Percentiles rank a stretch among this genome's conserved stretches.
Conservation (phyloP, 2,888 invertebrate genomes). For the Carcina quercana region DNA sequence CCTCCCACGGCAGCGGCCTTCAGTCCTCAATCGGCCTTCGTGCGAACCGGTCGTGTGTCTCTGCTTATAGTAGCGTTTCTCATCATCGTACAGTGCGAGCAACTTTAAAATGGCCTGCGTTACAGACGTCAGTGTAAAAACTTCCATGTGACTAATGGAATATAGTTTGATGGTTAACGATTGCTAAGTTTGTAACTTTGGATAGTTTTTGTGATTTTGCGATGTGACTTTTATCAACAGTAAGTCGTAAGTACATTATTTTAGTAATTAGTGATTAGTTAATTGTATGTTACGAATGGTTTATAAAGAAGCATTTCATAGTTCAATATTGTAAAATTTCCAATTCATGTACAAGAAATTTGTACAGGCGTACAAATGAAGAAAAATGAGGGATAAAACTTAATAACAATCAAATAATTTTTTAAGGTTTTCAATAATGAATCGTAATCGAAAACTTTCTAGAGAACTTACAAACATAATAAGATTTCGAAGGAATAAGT, state of each 20-base stretch:
- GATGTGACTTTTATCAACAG: slow-evolving; percentile 47
- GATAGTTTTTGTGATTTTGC: slow-evolving; percentile 49
- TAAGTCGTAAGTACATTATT: slow-evolving; percentile 30
- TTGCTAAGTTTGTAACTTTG: slow-evolving; percentile 36
- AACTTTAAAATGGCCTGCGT: slow-evolving; percentile 54
- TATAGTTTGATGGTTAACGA: slow-evolving; percentile 24
- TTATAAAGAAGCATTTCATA: too few relatives aligned
- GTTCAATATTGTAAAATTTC: too few relatives aligned
- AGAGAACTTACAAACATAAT: too few relatives aligned
- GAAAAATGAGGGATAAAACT: too few relatives aligned
- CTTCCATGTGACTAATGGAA: slow-evolving; percentile 46
- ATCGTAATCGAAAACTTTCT: too few relatives aligned
- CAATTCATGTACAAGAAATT: too few relatives aligned
- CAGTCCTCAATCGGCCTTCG: slow-evolving; percentile 34
- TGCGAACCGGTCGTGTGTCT: neutral
- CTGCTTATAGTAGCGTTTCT: slow-evolving; percentile 10
- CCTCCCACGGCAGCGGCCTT: slow-evolving; percentile 16
- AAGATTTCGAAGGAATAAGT: too few relatives aligned
- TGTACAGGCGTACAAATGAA: too few relatives aligned
- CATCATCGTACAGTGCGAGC: slow-evolving; percentile 31
- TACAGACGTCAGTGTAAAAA: slow-evolving; percentile 32
- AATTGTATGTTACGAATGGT: too few relatives aligned
- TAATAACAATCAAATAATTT: too few relatives aligned
- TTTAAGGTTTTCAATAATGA: too few relatives aligned
- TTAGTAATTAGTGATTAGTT: neutral